Percentiles rank a stretch among this genome's conserved stretches.
phyloP scores from a whole-genome alignment of 2,797 vertebrate genomes.

The Galaxias olidus region DNA sequence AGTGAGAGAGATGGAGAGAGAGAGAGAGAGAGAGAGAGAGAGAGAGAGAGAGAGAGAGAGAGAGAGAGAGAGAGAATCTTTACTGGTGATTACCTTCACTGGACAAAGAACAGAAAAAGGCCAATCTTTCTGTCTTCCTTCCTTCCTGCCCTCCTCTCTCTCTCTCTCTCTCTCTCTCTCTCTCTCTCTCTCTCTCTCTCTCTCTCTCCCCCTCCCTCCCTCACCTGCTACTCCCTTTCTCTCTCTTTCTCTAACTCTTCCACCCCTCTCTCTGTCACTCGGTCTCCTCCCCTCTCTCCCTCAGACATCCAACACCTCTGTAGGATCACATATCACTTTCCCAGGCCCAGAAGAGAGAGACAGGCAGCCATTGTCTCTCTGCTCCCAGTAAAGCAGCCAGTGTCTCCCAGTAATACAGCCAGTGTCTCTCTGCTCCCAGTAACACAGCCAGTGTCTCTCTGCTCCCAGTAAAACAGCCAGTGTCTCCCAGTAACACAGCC shows the following conservation, averaged over 20 bases:
- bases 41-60: background rate
- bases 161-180: background rate
- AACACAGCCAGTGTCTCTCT: too few relatives aligned
- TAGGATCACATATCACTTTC: too few relatives aligned
- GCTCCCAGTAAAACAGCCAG: too few relatives aligned
- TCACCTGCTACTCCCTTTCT: too few relatives aligned
- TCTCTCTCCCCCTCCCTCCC: background rate
- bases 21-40: background rate
- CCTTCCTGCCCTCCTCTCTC: background rate
- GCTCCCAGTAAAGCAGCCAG: too few relatives aligned
- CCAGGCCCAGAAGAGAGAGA: too few relatives aligned
- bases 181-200: background rate
- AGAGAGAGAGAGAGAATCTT: background rate
- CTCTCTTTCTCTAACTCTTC: too few relatives aligned
- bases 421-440: background rate
- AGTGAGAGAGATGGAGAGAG: conserved; percentile 14
- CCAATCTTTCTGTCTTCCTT: background rate
- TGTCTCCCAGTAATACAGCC: background rate
- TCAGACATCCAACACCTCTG: too few relatives aligned
- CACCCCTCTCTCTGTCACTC: too few relatives aligned
- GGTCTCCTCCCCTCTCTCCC: too few relatives aligned
- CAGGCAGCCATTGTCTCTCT: too few relatives aligned
- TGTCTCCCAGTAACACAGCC: too few relatives aligned
- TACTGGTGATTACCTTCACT: background rate
- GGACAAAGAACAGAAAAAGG: background rate